Percentiles rank a stretch among this genome's conserved stretches.
Conservation (phyloP, 2,797 vertebrate genomes). For the Etheostoma nigrum region DNA sequence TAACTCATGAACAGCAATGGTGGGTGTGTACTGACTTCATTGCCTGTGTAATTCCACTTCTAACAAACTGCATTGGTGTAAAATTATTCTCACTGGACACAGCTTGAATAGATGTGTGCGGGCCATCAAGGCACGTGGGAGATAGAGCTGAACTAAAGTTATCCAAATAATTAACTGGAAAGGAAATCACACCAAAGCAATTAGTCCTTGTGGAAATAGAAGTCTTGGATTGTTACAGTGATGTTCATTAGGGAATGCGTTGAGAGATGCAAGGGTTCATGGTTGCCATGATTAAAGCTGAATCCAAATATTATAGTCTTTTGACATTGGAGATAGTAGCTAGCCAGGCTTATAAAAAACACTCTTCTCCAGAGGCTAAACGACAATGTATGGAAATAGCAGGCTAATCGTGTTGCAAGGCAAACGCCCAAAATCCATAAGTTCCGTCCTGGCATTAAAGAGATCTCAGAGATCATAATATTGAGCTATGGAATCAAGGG, state of each 20-base stretch:
- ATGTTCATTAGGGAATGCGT: constrained; percentile 33
- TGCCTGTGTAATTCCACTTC: constrained; percentile 57
- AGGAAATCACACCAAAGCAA: constrained; percentile 61
- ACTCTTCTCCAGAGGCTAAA: constrained; percentile 44
- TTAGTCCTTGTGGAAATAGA: constrained; percentile 61
- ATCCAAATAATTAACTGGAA: constrained; percentile 52
- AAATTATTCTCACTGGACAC: constrained; percentile 59
- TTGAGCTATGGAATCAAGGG: constrained; percentile 82
- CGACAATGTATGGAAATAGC: constrained; percentile 73
- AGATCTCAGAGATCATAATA: constrained; percentile 75
- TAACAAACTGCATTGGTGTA: constrained; percentile 50
- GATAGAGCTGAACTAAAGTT: constrained; percentile 42
- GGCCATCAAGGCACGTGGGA: constrained; percentile 37
- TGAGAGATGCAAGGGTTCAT: constrained; percentile 13
- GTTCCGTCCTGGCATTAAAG: constrained; percentile 64
- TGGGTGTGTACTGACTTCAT: constrained; percentile 46
- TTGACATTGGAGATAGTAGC: constrained; percentile 32
- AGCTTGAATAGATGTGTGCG: constrained; percentile 42
- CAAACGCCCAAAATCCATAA: constrained; percentile 68
- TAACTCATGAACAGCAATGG: constrained; percentile 37
- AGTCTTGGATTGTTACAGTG: constrained; percentile 39
- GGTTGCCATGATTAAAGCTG: constrained; percentile 35
- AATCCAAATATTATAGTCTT: constrained; percentile 33
- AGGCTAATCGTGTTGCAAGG: constrained; percentile 59
- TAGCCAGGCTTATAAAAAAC: constrained; percentile 43